These are phyloP conservation scores for Calameuta idolon DNA, from an alignment of 2,888 invertebrate species.

Conservation along the genomic window DNA sequence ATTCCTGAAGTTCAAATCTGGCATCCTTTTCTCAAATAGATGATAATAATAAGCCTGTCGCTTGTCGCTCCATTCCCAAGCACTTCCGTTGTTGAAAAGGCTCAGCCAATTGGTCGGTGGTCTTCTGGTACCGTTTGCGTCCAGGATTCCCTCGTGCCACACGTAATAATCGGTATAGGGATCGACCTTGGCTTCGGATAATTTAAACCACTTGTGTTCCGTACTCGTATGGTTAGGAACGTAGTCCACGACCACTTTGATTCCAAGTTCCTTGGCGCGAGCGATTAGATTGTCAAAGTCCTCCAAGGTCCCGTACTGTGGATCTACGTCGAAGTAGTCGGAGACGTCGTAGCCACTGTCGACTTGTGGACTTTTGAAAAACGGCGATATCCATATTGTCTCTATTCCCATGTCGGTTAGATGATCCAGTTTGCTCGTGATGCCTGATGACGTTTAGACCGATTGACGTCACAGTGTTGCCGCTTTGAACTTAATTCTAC, in stretches of 20 bases:
- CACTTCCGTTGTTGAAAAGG: constrained; percentile 68
- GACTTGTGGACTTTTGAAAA: constrained; percentile 84
- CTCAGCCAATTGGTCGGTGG: constrained; percentile 69
- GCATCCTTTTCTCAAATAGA: constrained; percentile 1
- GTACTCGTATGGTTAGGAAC: constrained; percentile 72
- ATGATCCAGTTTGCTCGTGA: constrained; percentile 73
- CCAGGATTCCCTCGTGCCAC: constrained; percentile 66
- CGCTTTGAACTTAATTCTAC: not conserved
- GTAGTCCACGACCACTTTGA: constrained; percentile 74
- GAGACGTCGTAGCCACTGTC: constrained; percentile 92
- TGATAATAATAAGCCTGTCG: constrained; percentile 17
- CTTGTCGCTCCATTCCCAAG: constrained; percentile 68
- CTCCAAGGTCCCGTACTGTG: constrained; percentile 78
- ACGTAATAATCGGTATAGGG: constrained; percentile 69
- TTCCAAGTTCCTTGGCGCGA: constrained; percentile 71
- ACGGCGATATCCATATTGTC: constrained; percentile 87
- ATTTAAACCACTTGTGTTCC: constrained; percentile 71
- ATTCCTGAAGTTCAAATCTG: constrained; percentile 10
- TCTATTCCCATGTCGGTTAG: constrained; percentile 78
- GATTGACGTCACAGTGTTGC: not conserved
- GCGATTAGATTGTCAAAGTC: constrained; percentile 76
- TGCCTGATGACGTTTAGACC: constrained; percentile 63
- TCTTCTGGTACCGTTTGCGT: constrained; percentile 37
- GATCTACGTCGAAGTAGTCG: constrained; percentile 79
- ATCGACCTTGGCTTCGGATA: constrained; percentile 52